Conservation (phyloP, 2,797 vertebrate species). For the Parauchenoglanis punctatus region DNA sequence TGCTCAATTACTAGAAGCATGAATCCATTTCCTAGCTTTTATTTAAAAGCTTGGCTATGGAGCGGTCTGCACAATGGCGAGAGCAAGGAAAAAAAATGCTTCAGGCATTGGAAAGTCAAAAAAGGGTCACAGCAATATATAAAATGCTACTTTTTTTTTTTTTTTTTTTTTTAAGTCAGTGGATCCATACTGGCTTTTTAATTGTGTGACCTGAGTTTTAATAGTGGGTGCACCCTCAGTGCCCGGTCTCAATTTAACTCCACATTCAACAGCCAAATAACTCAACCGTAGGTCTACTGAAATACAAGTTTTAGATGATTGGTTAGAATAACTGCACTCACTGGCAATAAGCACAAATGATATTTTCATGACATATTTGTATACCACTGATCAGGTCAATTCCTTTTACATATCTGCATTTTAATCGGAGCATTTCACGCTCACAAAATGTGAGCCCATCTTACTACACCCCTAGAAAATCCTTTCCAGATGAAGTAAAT, state of each 20-base stretch:
- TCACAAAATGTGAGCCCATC: background rate
- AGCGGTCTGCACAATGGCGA: background rate
- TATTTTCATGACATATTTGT: background rate
- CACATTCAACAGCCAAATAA: background rate
- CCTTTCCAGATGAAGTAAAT: constrained; percentile 18
- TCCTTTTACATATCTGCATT: background rate
- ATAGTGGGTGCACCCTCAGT: background rate
- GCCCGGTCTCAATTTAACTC: background rate
- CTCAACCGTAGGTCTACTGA: background rate
- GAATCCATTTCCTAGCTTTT: constrained; percentile 33
- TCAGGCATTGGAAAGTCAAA: background rate
- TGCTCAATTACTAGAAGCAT: constrained; percentile 27
- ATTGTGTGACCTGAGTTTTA: constrained; percentile 39
- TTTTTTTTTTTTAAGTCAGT: background rate
- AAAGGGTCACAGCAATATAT: background rate
- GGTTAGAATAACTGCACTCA: background rate
- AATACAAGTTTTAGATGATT: constrained; percentile 7
- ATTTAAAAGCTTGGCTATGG: constrained; percentile 26
- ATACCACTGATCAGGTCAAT: background rate
- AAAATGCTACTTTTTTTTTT: constrained; percentile 4
- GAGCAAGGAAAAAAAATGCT: background rate
- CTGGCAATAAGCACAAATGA: background rate
- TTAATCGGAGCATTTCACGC: background rate
- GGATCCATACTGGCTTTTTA: constrained; percentile 15
- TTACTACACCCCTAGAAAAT: background rate